phyloP scores from a whole-genome alignment of 2,888 invertebrate genomes.

The Drosophila glabriapex region DNA sequence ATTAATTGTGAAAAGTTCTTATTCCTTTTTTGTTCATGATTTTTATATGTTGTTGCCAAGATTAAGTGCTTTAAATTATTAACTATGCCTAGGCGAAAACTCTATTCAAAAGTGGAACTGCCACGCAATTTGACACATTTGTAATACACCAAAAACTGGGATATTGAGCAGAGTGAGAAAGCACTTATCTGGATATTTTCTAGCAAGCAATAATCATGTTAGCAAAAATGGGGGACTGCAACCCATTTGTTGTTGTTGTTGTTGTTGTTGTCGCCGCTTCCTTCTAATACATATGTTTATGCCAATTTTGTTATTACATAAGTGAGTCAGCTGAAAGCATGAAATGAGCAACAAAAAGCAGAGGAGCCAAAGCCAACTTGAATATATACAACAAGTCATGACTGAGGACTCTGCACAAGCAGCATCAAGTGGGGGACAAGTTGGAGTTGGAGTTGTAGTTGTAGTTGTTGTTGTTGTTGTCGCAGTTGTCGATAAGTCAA shows the following conservation, averaged over 20 bases:
- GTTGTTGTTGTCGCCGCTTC: slow-evolving; percentile 26
- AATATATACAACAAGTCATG: slow-evolving; percentile 17
- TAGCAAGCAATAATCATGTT: slow-evolving; percentile 39
- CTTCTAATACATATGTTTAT: slow-evolving; percentile 75
- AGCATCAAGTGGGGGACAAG: slow-evolving; percentile 13
- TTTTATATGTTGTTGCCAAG: not conserved
- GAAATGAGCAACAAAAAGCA: slow-evolving; percentile 2
- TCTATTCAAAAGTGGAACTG: not conserved
- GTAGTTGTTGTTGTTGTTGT: not conserved
- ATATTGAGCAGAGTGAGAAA: slow-evolving; percentile 53
- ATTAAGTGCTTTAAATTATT: not conserved
- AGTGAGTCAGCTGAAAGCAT: slow-evolving; percentile 72
- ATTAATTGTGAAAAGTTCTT: not conserved
- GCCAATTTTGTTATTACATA: slow-evolving; percentile 77
- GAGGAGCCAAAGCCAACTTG: slow-evolving; percentile 3
- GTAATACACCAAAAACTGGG: slow-evolving; percentile 14
- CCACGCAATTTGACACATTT: slow-evolving; percentile 7
- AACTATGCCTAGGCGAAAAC: not conserved
- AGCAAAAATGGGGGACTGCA: not conserved
- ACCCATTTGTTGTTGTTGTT: slow-evolving; percentile 39
- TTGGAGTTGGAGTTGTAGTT: not conserved
- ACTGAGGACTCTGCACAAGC: not conserved
- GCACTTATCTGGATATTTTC: slow-evolving; percentile 50
- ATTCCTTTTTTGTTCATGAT: not conserved
- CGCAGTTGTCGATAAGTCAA: slow-evolving; percentile 42